Conservation (phyloP, 2,888 invertebrate species). For the Drosophila niveifrons region DNA sequence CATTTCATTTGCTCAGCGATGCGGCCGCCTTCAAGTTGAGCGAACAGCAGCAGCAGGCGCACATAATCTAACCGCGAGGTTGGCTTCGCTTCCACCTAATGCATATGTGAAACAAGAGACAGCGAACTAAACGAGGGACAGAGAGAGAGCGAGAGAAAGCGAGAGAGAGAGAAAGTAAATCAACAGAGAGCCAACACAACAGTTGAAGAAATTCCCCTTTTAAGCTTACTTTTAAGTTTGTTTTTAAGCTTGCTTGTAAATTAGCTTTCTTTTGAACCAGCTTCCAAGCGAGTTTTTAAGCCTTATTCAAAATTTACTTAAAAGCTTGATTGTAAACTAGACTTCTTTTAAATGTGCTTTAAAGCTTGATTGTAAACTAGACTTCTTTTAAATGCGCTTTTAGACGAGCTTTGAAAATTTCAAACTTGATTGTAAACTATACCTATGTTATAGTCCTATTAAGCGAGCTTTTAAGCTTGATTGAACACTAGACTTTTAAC, state of each 20-base stretch:
- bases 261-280: too few relatives aligned
- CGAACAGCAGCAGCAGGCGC: slow-evolving; percentile 71
- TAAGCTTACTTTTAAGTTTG: not conserved
- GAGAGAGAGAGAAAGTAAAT: not conserved
- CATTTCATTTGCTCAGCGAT: slow-evolving; percentile 74
- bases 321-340: too few relatives aligned
- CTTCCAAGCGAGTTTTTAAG: too few relatives aligned
- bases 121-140: not conserved
- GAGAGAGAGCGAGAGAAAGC: not conserved
- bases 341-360: too few relatives aligned
- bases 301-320: too few relatives aligned
- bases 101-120: slow-evolving; percentile 16
- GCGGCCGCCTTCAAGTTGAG: slow-evolving; percentile 69
- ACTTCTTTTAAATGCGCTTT: too few relatives aligned
- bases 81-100: slow-evolving; percentile 25
- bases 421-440: too few relatives aligned
- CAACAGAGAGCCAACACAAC: not conserved
- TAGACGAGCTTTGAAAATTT: not conserved
- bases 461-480: not conserved
- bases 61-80: slow-evolving; percentile 70
- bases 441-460: too few relatives aligned
- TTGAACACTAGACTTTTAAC: too few relatives aligned
- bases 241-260: too few relatives aligned
- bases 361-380: too few relatives aligned
- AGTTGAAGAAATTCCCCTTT: not conserved